phyloP scores from a whole-genome alignment of 2,888 invertebrate genomes.

The Xylota sylvarum region DNA sequence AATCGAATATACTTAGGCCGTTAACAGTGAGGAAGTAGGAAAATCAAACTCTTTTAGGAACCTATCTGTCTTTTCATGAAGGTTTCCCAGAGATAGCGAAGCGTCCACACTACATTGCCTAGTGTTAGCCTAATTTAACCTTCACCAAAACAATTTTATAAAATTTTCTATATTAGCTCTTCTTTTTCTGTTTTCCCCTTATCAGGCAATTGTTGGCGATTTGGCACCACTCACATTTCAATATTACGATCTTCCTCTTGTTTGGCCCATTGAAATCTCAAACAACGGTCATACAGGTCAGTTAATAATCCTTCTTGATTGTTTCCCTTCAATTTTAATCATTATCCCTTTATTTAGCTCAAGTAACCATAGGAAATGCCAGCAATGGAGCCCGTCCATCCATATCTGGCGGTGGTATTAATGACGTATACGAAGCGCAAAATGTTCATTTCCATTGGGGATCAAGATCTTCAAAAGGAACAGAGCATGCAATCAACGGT shows the following conservation, averaged over 20 bases:
- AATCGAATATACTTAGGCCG: no score
- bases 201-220: slow-evolving; percentile 52
- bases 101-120: no score
- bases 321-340: not conserved
- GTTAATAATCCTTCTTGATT: slow-evolving; percentile 30
- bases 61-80: no score
- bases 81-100: no score
- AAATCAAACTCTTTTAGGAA: no score
- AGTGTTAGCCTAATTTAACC: no score
- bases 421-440: slow-evolving; percentile 67
- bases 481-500: slow-evolving; percentile 83
- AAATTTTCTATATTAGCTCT: no score
- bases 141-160: no score
- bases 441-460: slow-evolving; percentile 83
- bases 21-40: no score
- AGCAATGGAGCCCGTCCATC: slow-evolving; percentile 79
- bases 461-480: slow-evolving; percentile 88
- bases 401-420: slow-evolving; percentile 80
- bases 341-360: slow-evolving; percentile 75
- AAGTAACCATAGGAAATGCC: slow-evolving; percentile 80
- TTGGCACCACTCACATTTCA: slow-evolving; percentile 88
- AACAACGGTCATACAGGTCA: slow-evolving; percentile 89
- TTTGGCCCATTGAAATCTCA: slow-evolving; percentile 86
- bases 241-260: slow-evolving; percentile 88
- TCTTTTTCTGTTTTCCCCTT: no score